Evolutionary conservation across 2,113 vertebrate species (phyloP).

Genomic region (Lepus europaeus): DNA sequence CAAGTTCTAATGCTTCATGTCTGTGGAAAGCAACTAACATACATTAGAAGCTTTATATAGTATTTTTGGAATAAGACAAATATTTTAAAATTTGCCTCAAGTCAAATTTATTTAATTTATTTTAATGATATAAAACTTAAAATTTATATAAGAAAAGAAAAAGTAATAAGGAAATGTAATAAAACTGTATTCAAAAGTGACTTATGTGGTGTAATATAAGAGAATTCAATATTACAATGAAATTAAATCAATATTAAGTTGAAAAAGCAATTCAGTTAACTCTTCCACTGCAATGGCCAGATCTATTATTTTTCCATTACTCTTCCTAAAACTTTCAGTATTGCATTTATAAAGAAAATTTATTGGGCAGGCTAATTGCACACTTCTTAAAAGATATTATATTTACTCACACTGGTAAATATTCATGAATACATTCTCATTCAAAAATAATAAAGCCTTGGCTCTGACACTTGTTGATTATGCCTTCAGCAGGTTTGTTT

Average conservation of each 20-base stretch:
- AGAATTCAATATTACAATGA: constrained; percentile 63
- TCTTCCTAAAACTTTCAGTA: constrained; percentile 61
- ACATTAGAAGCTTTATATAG: constrained; percentile 40
- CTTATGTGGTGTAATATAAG: constrained; percentile 58
- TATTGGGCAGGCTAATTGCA: constrained; percentile 44
- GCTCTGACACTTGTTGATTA: not conserved
- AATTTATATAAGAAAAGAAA: constrained; percentile 61
- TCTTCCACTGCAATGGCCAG: constrained; percentile 49
- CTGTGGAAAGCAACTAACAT: not conserved
- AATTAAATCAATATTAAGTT: constrained; percentile 69
- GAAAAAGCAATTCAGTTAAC: constrained; percentile 74
- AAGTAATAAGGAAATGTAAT: constrained; percentile 60
- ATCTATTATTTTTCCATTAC: constrained; percentile 60
- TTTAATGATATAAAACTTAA: constrained; percentile 45
- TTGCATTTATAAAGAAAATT: constrained; percentile 64
- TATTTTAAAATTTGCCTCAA: constrained; percentile 55
- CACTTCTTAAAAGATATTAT: constrained; percentile 43
- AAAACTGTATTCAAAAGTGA: constrained; percentile 65
- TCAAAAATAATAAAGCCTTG: constrained; percentile 42
- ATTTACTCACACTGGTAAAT: constrained; percentile 57
- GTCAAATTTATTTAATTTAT: constrained; percentile 68
- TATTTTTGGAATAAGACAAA: constrained; percentile 54
- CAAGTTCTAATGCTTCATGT: not conserved
- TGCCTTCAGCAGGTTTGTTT: constrained; percentile 37
- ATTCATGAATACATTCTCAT: constrained; percentile 50